Evolutionary conservation across 2,113 vertebrate species (phyloP).

Genomic region (Heliornis fulica): DNA sequence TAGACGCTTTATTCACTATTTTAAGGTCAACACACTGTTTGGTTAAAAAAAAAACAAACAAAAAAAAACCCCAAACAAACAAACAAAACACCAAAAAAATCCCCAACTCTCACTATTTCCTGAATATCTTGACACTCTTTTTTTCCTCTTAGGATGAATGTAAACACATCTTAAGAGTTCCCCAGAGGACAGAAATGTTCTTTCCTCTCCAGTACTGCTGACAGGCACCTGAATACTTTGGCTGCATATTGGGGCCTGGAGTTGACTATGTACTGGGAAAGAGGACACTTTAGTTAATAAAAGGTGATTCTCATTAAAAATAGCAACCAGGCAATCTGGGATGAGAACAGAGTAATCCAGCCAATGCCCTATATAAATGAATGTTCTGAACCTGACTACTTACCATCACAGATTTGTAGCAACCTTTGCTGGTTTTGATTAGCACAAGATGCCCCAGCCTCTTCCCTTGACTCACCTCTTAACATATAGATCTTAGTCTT

Average conservation of each 20-base stretch:
- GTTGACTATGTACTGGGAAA: not conserved
- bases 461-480: not conserved
- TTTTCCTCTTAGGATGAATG: not conserved
- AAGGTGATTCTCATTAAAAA: not conserved
- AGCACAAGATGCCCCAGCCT: not conserved
- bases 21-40: not conserved
- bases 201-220: not conserved
- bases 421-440: not conserved
- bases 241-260: not conserved
- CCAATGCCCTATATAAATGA: not conserved
- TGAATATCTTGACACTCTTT: not conserved
- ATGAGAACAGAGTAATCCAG: not conserved
- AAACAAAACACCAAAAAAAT: too few species aligned
- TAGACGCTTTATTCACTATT: not conserved
- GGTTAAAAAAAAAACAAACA: not conserved
- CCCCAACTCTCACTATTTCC: fast-evolving
- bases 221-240: not conserved
- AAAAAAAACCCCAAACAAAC: too few species aligned
- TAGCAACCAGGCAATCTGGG: not conserved
- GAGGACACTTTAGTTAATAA: not conserved
- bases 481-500: not conserved
- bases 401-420: not conserved
- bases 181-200: not conserved
- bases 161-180: not conserved
- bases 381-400: not conserved